phyloP scores from a whole-genome alignment of 2,888 invertebrate species.

The Orthosia incerta region DNA sequence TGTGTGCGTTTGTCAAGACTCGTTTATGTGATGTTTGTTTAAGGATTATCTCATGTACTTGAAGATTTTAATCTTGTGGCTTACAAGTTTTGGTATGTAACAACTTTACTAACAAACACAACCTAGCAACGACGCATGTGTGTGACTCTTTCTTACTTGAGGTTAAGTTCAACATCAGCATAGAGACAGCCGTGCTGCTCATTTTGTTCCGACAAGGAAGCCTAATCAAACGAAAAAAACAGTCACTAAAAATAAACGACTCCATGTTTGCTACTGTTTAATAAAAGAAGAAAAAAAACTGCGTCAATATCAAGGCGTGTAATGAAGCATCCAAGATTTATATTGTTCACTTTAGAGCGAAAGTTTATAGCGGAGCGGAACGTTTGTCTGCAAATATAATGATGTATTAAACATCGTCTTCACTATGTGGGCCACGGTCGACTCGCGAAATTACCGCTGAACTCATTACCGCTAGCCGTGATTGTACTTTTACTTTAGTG shows the following conservation, averaged over 20 bases:
- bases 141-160: neutral
- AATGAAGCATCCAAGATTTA: constrained; percentile 57
- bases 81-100: neutral
- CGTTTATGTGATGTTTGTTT: constrained; percentile 24
- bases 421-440: constrained; percentile 67
- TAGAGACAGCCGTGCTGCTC: no score
- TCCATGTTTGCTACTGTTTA: constrained; percentile 1
- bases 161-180: neutral
- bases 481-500: constrained; percentile 61
- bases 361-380: constrained; percentile 60
- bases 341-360: constrained; percentile 54
- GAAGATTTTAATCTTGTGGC: neutral
- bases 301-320: constrained; percentile 7
- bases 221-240: neutral
- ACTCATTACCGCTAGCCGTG: constrained; percentile 58
- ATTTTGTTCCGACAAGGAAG: neutral
- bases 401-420: constrained; percentile 68
- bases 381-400: constrained; percentile 68
- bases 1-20: constrained; percentile 22
- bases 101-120: no score
- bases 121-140: neutral
- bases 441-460: constrained; percentile 64
- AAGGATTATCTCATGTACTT: constrained; percentile 18
- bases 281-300: constrained; percentile 1
- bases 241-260: neutral